Conservation (phyloP, 2,797 vertebrate genomes). For the Schizopygopsis malacanthus region DNA sequence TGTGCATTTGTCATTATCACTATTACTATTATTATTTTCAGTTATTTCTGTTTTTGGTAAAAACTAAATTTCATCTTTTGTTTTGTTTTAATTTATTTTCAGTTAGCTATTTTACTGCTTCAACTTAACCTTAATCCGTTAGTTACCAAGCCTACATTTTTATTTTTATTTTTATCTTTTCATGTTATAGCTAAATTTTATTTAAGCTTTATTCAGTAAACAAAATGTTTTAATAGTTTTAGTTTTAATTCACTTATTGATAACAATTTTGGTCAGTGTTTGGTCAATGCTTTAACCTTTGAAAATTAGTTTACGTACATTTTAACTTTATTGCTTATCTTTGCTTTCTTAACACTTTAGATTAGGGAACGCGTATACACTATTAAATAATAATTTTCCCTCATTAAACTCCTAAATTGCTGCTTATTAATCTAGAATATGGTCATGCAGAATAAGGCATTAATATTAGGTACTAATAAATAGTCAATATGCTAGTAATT, state of each 20-base stretch:
- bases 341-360: neutral
- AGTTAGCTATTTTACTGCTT: neutral
- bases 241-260: neutral
- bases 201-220: neutral
- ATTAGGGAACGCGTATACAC: neutral
- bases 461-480: neutral
- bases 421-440: neutral
- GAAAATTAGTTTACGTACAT: neutral
- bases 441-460: neutral
- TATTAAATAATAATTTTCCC: neutral
- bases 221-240: neutral
- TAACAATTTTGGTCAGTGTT: neutral
- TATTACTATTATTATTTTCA: neutral
- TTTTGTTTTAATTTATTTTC: neutral
- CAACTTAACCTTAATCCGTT: neutral
- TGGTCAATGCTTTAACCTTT: too few species aligned
- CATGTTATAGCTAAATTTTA: neutral
- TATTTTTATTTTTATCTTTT: too few species aligned
- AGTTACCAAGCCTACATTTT: too few species aligned
- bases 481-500: neutral
- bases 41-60: neutral
- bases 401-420: neutral
- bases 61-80: too few species aligned
- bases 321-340: neutral
- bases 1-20: neutral